Percentiles rank a stretch among this genome's conserved stretches.
These are phyloP conservation scores for Branchipolynoe longqiensis DNA, from an alignment of 2,888 invertebrate species.

Conservation along the genomic window DNA sequence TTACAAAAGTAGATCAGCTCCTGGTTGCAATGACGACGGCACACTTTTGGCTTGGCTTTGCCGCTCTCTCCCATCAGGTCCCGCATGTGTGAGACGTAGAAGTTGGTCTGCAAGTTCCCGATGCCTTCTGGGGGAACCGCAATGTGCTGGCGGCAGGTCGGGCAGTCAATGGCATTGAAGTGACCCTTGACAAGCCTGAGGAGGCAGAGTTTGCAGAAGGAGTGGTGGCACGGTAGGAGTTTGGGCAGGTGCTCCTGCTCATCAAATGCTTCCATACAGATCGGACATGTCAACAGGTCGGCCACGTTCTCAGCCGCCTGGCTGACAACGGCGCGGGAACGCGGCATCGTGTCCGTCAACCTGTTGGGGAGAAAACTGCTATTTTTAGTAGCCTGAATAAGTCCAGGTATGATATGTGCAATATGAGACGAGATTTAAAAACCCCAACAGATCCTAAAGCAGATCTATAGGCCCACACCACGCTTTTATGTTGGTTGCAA, in stretches of 20 bases:
- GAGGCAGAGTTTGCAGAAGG: conserved; percentile 64
- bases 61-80: conserved; percentile 72
- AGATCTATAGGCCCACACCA: too few species aligned
- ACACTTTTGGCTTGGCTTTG: conserved; percentile 66
- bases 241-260: conserved; percentile 64
- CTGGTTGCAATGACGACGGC: conserved; percentile 61
- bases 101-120: conserved; percentile 64
- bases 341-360: conserved; percentile 50
- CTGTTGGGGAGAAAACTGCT: too few species aligned
- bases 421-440: too few species aligned
- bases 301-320: conserved; percentile 61
- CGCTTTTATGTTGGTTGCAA: too few species aligned
- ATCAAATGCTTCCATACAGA: conserved; percentile 66
- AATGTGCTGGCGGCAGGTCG: conserved; percentile 61
- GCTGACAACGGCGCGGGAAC: conserved; percentile 28
- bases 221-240: conserved; percentile 66
- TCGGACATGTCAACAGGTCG: conserved; percentile 64
- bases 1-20: conserved; percentile 63
- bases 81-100: conserved; percentile 65
- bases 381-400: too few species aligned
- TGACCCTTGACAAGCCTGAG: conserved; percentile 27
- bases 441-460: too few species aligned
- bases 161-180: conserved; percentile 55
- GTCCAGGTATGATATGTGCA: too few species aligned
- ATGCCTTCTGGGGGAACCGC: conserved; percentile 61